Evolutionary conservation across 2,888 invertebrate genomes (phyloP), one percentile per base, ranked within the genome.

Genomic region (Rhagonycha fulva): DNA sequence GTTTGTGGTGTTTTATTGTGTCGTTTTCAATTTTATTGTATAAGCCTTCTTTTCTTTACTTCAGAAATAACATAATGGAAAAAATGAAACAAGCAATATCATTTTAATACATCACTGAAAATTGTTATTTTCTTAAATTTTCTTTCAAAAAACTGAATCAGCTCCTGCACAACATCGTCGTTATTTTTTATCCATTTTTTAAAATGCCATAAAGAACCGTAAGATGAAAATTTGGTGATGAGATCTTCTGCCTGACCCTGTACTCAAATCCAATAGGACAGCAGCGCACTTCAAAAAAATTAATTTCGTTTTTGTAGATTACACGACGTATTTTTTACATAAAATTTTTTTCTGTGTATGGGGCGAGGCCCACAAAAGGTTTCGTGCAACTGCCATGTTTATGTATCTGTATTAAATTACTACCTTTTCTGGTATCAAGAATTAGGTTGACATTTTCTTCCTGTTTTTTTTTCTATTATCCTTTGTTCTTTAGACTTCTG

Each of bases 351-450:
- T 9, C n/a, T 47, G 2, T 5, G 32, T 32, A 12, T 47, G 7
- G n/a, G 47, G n/a, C n/a, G n/a, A 19, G 47, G 9, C 5, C 7
- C 9, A 47, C 47, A n/a, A 47, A 47, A n/a, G 7, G n/a, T n/a
- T 47, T n/a, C 47, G n/a, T 12, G 47, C 47, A n/a, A 47, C 47
- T n/a, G 47, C n/a, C 9, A 47, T 47, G 47, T 47, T 47, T 47
- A n/a, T 47, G 5, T 47, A 47, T n/a, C 4, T 47, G 68, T 74
- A 73, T 76, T 73, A 71, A 74, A 76, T 76, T 76, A 76, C 76
- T 26, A 28, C 71, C 47, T 26, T 24, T 24, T 66, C 26, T 68
- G 63, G 71, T 76, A 62, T 68, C 73, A 47, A 62, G 68, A 63
- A 60, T 74, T 24, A n/a, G 63, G 24, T 66, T 68, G 62, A 71